phyloP scores from a whole-genome alignment of 2,888 invertebrate species.

The Caenorhabditis auriculariae region DNA sequence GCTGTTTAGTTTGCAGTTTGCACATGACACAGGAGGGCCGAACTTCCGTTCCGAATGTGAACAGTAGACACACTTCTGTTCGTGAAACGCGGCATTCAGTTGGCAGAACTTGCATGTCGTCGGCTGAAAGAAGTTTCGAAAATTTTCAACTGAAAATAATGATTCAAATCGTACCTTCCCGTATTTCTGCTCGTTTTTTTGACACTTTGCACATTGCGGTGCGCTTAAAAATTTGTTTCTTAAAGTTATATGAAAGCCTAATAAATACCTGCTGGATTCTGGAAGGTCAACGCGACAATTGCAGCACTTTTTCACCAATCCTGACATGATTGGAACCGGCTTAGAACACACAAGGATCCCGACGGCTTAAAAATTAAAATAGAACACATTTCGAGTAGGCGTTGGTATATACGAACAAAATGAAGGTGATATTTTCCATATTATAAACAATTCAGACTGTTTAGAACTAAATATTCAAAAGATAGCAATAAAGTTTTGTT shows the following conservation, averaged over 20 bases:
- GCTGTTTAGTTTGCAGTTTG: slow-evolving; percentile 43
- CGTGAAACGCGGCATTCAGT: slow-evolving; percentile 55
- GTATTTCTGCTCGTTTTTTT: slow-evolving; percentile 54
- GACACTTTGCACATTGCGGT: slow-evolving; percentile 54
- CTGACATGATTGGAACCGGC: slow-evolving; percentile 3
- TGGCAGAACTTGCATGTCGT: slow-evolving; percentile 51
- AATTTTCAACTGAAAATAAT: no score
- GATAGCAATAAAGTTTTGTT: no score
- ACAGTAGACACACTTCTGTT: slow-evolving; percentile 52
- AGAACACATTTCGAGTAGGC: no score
- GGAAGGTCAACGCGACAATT: slow-evolving; percentile 9
- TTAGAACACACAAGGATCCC: no score
- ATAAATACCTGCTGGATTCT: slow-evolving; percentile 5
- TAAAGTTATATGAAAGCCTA: no score
- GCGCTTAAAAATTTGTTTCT: no score
- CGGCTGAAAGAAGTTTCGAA: slow-evolving; percentile 41
- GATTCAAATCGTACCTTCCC: slow-evolving; percentile 49
- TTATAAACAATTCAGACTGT: no score
- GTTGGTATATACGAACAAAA: no score
- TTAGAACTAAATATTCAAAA: no score
- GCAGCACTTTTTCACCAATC: slow-evolving; percentile 11
- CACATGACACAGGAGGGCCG: slow-evolving; percentile 48
- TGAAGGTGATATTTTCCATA: no score
- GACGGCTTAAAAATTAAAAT: no score
- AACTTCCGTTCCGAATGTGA: slow-evolving; percentile 47